Evolutionary conservation across 1,140 invertebrate species (phyloP).

Genomic region (Rhopalosiphum padi): DNA sequence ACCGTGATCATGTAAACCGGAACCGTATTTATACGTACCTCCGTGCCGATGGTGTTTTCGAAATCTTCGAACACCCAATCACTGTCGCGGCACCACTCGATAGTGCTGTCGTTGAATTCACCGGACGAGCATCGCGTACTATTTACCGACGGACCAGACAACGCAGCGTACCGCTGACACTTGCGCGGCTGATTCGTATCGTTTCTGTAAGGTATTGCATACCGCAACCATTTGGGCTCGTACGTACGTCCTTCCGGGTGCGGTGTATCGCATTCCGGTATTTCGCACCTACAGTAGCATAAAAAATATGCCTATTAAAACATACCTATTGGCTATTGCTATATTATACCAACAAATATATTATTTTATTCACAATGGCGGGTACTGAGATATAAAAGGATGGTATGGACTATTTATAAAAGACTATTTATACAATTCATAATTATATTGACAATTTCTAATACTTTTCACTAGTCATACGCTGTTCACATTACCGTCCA

Average conservation of each 20-base stretch:
- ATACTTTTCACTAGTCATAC: no score
- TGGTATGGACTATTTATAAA: no score
- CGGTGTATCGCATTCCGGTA: conserved; percentile 10
- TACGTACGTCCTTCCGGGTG: neutral
- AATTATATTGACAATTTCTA: no score
- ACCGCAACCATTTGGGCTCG: conserved; percentile 30
- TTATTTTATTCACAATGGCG: no score
- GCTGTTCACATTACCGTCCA: no score
- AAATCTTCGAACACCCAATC: conserved; percentile 66
- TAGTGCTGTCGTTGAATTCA: neutral
- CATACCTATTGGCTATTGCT: no score
- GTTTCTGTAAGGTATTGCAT: neutral
- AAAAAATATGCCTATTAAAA: neutral
- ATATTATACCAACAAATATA: no score
- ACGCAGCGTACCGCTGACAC: conserved; percentile 59
- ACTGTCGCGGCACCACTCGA: conserved; percentile 36
- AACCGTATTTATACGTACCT: conserved; percentile 63
- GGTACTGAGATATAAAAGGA: no score
- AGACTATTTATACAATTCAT: no score
- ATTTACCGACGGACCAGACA: conserved; percentile 64
- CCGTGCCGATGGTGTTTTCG: conserved; percentile 69
- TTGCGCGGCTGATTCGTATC: neutral
- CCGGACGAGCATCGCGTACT: neutral
- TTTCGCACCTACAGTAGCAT: neutral
- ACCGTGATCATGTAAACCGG: neutral